phyloP scores from a whole-genome alignment of 2,888 invertebrate genomes.

The Microdon myrmicae region DNA sequence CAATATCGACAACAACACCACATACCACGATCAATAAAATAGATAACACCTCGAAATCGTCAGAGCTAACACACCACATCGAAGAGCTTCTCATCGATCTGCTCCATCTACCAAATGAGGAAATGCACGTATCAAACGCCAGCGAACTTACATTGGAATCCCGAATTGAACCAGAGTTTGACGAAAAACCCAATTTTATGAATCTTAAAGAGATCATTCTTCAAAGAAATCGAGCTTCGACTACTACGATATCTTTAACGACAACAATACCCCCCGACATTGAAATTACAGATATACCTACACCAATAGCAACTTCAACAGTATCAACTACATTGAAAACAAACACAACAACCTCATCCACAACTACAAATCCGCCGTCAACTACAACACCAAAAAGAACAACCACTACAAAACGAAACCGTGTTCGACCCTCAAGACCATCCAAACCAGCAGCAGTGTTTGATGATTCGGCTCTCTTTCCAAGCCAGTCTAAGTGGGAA shows the following conservation, averaged over 20 bases:
- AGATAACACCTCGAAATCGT: constrained; percentile 38
- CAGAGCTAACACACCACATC: constrained; percentile 61
- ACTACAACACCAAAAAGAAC: constrained; percentile 35
- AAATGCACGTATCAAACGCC: constrained; percentile 27
- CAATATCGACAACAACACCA: constrained; percentile 38
- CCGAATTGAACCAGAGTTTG: constrained; percentile 53
- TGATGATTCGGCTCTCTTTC: constrained; percentile 64
- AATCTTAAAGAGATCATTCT: constrained; percentile 66
- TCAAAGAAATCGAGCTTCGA: constrained; percentile 56
- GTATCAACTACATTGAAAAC: constrained; percentile 5
- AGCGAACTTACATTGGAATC: constrained; percentile 48
- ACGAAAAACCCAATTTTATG: constrained; percentile 61
- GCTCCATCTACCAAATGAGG: constrained; percentile 61
- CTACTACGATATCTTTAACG: constrained; percentile 11
- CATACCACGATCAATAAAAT: constrained; percentile 5
- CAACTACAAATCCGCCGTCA: constrained; percentile 37
- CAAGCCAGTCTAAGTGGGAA: constrained; percentile 70
- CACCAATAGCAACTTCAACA: constrained; percentile 1
- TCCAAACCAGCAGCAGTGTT: constrained; percentile 58
- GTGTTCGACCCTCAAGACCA: constrained; percentile 55
- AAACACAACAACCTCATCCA: constrained; percentile 17
- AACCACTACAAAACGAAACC: constrained; percentile 54
- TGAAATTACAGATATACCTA: too few species aligned
- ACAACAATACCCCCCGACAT: constrained; percentile 3
- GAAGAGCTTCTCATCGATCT: constrained; percentile 65